A percentile compares a stretch with the other conserved stretches of the same genome.
phyloP scores from a whole-genome alignment of 2,888 invertebrate species.

The Tetragonula carbonaria region DNA sequence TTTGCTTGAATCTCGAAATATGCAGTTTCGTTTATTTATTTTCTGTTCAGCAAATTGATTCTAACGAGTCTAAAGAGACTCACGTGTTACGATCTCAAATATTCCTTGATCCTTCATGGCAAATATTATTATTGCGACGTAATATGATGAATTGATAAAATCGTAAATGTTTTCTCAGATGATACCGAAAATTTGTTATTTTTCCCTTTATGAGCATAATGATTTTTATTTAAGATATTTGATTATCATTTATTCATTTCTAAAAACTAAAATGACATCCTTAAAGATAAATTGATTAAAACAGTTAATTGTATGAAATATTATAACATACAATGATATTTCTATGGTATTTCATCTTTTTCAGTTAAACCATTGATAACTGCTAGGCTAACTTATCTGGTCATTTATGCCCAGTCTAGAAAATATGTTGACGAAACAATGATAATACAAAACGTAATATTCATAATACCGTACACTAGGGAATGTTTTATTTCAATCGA shows the following conservation, averaged over 20 bases:
- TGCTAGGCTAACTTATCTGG: too few species aligned
- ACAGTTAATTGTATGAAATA: not conserved
- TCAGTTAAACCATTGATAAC: too few species aligned
- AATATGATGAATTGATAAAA: too few species aligned
- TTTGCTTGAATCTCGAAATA: not conserved
- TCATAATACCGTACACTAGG: not conserved
- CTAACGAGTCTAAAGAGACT: conserved; percentile 29
- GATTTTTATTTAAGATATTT: not conserved
- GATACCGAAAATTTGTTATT: too few species aligned
- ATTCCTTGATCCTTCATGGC: too few species aligned
- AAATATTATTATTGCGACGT: too few species aligned
- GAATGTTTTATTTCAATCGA: not conserved
- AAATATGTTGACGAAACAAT: conserved; percentile 28
- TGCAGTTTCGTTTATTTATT: not conserved
- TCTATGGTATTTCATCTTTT: not conserved
- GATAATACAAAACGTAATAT: not conserved
- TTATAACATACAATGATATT: not conserved
- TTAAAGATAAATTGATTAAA: not conserved
- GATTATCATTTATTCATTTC: too few species aligned
- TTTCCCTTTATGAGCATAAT: not conserved
- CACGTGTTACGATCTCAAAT: not conserved
- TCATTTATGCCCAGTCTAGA: not conserved
- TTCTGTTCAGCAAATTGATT: conserved; percentile 14
- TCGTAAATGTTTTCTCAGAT: too few species aligned
- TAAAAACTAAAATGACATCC: not conserved